Conservation (phyloP, 2,113 vertebrate genomes). For the Euleptes europaea region DNA sequence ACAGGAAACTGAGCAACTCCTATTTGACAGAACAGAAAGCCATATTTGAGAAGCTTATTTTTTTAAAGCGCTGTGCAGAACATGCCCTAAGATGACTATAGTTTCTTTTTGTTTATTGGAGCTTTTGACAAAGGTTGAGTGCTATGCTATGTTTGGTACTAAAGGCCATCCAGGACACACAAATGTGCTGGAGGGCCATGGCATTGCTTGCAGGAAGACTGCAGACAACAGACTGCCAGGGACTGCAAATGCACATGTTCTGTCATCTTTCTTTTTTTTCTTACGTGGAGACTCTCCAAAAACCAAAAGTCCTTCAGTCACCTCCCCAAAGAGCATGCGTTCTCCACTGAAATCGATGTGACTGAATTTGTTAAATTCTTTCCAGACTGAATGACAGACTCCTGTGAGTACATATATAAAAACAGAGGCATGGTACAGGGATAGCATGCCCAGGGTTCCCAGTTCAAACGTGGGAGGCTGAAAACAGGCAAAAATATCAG, state of each 20-base stretch:
- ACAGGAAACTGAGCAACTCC: background rate
- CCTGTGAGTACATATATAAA: no score
- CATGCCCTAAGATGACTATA: background rate
- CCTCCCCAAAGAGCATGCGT: no score
- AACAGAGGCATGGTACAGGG: no score
- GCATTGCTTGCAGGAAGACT: background rate
- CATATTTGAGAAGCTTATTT: background rate
- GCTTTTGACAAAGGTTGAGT: background rate
- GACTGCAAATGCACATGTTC: background rate
- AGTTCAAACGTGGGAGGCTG: no score
- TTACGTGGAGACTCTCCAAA: background rate
- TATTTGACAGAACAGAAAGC: background rate
- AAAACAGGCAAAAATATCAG: no score
- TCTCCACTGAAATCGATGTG: no score
- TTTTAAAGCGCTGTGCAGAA: background rate
- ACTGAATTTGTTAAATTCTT: no score
- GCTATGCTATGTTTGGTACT: background rate
- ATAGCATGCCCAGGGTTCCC: no score
- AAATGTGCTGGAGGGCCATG: background rate
- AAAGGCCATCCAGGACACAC: background rate
- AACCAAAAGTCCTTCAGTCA: no score
- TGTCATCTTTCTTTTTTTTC: background rate
- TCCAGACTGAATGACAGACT: no score
- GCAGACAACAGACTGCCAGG: background rate
- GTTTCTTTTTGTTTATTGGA: background rate